Conservation (phyloP, 2,797 vertebrate genomes). For the Takifugu rubripes region DNA sequence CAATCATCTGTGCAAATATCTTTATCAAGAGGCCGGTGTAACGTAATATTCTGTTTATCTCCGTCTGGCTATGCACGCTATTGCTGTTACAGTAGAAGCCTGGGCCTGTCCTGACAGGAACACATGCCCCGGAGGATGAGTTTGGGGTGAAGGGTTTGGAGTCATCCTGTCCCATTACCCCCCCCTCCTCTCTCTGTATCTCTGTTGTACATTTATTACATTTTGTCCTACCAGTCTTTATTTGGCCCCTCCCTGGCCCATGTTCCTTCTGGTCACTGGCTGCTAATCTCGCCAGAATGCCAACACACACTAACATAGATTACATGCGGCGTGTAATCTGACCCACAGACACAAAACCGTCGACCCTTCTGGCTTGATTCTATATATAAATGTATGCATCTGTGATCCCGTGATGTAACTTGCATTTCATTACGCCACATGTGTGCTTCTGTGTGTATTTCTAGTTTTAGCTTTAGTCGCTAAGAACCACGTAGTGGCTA, state of each 20-base stretch:
- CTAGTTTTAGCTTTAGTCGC: no score
- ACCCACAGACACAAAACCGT: conserved; percentile 58
- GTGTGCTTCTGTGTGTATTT: neutral
- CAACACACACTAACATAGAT: conserved; percentile 47
- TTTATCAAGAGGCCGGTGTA: conserved; percentile 50
- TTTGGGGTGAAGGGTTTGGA: conserved; percentile 25
- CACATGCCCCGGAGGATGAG: conserved; percentile 21
- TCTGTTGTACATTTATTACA: conserved; percentile 17
- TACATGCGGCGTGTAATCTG: conserved; percentile 55
- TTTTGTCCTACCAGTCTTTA: conserved; percentile 17
- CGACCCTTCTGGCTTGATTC: conserved; percentile 28
- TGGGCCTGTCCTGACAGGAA: conserved; percentile 47
- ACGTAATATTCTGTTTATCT: conserved; percentile 59
- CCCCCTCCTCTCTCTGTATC: neutral
- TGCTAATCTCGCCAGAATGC: conserved; percentile 51
- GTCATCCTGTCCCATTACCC: neutral
- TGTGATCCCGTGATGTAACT: conserved; percentile 51
- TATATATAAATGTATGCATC: conserved; percentile 15
- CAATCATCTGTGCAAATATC: conserved; percentile 29
- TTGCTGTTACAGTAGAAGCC: conserved; percentile 32
- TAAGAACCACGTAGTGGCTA: neutral
- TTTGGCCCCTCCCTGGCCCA: conserved; percentile 16
- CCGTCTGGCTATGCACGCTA: conserved; percentile 23
- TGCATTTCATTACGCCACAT: conserved; percentile 1
- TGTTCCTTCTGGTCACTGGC: conserved; percentile 30